Conservation (phyloP, 2,113 vertebrate species). For the Platysteira castanea region DNA sequence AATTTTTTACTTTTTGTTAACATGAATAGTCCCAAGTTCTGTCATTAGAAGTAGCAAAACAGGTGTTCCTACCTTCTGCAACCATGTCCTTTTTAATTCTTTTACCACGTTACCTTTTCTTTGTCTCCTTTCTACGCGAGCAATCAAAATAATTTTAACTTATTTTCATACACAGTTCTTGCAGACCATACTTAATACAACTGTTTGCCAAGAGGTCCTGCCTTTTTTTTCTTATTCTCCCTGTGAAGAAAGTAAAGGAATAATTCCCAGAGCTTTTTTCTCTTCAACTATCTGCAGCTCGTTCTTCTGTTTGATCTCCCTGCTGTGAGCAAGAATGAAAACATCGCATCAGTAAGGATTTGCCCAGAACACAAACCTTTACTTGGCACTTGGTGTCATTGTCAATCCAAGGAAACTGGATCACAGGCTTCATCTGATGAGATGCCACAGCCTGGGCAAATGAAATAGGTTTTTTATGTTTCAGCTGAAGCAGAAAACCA, state of each 20-base stretch:
- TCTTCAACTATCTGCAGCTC: neutral
- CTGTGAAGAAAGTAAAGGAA: neutral
- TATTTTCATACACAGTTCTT: neutral
- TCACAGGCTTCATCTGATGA: neutral
- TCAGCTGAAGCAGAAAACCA: neutral
- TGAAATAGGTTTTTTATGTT: neutral
- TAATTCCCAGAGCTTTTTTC: neutral
- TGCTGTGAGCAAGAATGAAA: slow-evolving; percentile 10
- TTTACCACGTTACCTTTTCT: neutral
- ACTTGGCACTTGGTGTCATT: neutral
- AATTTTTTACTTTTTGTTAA: neutral
- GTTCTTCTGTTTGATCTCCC: neutral
- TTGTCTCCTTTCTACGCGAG: neutral
- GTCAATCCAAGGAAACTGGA: neutral
- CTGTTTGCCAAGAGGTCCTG: neutral
- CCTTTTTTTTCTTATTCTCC: neutral
- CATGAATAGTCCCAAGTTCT: neutral
- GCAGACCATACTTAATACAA: neutral
- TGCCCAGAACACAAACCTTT: neutral
- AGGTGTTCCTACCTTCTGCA: neutral
- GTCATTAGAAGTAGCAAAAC: neutral
- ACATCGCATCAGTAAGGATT: neutral
- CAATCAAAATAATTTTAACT: slow-evolving; percentile 19
- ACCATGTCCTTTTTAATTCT: neutral
- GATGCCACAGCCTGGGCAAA: neutral